Conservation (phyloP, 92 coral and sea anemone genomes). For the Zoanthus sansibaricus region DNA sequence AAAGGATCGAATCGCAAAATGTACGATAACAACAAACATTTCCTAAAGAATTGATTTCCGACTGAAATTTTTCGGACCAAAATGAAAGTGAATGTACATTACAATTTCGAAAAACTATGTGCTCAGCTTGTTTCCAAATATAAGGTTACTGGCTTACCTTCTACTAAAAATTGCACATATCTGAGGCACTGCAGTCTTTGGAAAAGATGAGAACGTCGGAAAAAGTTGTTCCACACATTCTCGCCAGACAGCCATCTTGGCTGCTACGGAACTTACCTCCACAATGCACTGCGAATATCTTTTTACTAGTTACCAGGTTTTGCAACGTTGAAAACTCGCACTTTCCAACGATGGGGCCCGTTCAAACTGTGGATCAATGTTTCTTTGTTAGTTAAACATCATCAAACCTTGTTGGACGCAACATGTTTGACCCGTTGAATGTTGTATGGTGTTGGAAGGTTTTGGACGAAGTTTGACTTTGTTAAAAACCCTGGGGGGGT, state of each 20-base stretch:
- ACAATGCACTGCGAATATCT: slow-evolving; percentile 33
- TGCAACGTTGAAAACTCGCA: too few species aligned
- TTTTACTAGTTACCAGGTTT: too few species aligned
- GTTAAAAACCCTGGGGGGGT: too few species aligned
- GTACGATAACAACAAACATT: background rate
- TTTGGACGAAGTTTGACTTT: too few species aligned
- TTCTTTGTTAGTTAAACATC: too few species aligned
- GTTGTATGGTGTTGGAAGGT: too few species aligned
- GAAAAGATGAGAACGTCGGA: slow-evolving; percentile 72
- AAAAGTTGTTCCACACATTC: slow-evolving; percentile 76
- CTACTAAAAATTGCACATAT: slow-evolving; percentile 75
- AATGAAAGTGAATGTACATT: background rate
- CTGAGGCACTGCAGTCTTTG: slow-evolving; percentile 75
- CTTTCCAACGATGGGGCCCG: too few species aligned
- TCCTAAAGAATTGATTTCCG: background rate
- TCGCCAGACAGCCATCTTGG: slow-evolving; percentile 87
- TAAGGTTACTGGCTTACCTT: slow-evolving; percentile 61
- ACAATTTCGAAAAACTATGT: background rate
- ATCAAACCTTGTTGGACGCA: too few species aligned
- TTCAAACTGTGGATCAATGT: too few species aligned
- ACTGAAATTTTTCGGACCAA: background rate
- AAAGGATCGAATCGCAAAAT: background rate
- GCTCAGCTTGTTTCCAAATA: background rate
- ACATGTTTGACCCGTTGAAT: too few species aligned
- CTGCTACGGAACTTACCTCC: slow-evolving; percentile 46